Base-by-base conservation (phyloP, 1,140 invertebrate species). In the Heliconius nattereri region DNA sequence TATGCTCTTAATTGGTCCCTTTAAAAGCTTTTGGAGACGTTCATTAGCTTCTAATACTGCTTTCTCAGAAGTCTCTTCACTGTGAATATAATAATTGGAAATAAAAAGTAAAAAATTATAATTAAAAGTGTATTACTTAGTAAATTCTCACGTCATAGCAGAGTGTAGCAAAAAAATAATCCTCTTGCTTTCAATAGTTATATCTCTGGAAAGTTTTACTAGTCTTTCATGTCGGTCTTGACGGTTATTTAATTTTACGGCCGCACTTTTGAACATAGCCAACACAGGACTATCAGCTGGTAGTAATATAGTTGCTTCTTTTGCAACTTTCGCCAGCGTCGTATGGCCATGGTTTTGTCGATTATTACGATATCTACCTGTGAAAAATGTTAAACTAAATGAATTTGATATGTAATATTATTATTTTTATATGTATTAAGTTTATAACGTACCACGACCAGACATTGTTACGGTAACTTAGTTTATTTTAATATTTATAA, bases 111-210 rank as follows among this genome's bases (percentile, higher is more conserved):
- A 57, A 57, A 57, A 57, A 57, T 32, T 32, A n/a, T 3, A n/a
- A 57, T n/a, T 57, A 26, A 26, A 26, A 26, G 11, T 29, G 23
- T 66, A 13, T 29, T n/a, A 16, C 3, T 13, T 29, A 66, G 13
- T 29, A 8, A 78, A 74, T 81, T 86, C 87, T 87, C 78, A 94
- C 93, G 90, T 94, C 66, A 94, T 94, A 72, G 97, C 94, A 37
- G 97, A 97, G 87, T 99, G 98, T 19, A 99, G 92, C 23, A 98
- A 92, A 90, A 98, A 98, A 78, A 99, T 99, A 20, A 98, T 97
- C 81, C 98, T 95, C 90, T 99, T 99, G 85, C 98, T 98, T 87
- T 98, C 98, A 82, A 98, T 98, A 2, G 98, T 98, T n/a, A 98
- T 96, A 90, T 99, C 98, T 71, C 98, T 94, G 80, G 97, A 97